Evolutionary conservation across 2,888 invertebrate genomes (phyloP), one percentile per base, ranked within the genome.

Genomic region (Arge pagana): DNA sequence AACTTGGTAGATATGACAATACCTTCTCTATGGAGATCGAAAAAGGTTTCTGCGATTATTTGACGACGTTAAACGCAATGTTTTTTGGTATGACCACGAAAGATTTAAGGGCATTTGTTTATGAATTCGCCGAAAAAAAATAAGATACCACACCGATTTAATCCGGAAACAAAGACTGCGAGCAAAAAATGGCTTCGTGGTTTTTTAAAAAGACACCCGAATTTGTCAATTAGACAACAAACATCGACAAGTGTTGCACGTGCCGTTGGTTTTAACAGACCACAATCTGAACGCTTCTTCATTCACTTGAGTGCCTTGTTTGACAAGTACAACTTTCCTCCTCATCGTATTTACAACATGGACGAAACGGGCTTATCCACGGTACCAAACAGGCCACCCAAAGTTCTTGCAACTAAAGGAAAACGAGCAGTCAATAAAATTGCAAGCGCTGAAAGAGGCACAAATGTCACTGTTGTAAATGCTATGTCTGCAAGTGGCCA

Each of bases 361-460:
- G 50, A 54, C 31, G 59, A 60, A 45, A 55, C 53, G 10, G 57
- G 55, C 15, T 11, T 60, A 4, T 45, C 45, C 11, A 59, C 58
- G 21, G 58, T 59, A 1, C 55, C 55, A 13, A 58, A 57, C 30
- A 50, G 53, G 31, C 19, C 35, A 3, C 55, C 56, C 15, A 54
- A 59, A 24, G 50, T 59, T 16, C 26, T 54, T 19, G 26, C 57
- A 13, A 13, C 35, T 1, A 57, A 56, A 50, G 61, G 60, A 1
- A 61, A 57, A 48, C 48, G 52, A 28, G 10, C 10, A 11, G 62
- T 62, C 5, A 48, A 48, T 18, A 64, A 59, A 55, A 50, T 63
- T 24, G 24, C 39, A 1, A 45, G 53, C 51, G 62, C 56, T 19
- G 65, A 65, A 39, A 45, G 60, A 52, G 65, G 61, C 5, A 37